phyloP scores from a whole-genome alignment of 2,888 invertebrate species.

The Siphonodentalium dalli region DNA sequence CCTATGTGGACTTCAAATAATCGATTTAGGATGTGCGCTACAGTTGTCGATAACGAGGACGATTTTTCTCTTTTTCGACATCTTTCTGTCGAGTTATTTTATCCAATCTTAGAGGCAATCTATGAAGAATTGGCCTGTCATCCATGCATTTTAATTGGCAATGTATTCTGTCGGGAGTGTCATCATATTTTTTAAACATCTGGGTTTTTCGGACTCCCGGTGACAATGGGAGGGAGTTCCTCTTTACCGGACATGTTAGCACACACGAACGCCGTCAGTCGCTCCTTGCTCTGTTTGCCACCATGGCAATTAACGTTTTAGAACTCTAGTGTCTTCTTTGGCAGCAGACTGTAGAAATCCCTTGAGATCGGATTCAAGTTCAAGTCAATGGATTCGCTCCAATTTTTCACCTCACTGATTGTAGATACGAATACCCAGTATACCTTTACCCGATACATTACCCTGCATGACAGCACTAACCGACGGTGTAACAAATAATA shows the following conservation, averaged over 20 bases:
- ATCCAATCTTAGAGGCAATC: no score
- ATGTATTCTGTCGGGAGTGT: constrained; percentile 26
- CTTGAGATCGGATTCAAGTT: no score
- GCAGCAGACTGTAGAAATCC: constrained; percentile 30
- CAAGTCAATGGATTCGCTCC: no score
- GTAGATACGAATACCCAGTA: no score
- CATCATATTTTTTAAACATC: constrained; percentile 32
- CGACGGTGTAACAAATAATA: no score
- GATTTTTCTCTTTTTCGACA: constrained; percentile 13
- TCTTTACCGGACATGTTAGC: constrained; percentile 31
- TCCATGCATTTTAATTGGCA: constrained; percentile 35
- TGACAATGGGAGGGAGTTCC: constrained; percentile 27
- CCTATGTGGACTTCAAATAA: constrained; percentile 17
- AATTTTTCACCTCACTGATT: no score
- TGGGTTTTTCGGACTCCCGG: constrained; percentile 28
- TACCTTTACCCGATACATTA: no score
- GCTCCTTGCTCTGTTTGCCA: constrained; percentile 32
- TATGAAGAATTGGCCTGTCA: constrained; percentile 29
- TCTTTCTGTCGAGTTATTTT: constrained; percentile 19
- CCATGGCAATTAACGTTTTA: constrained; percentile 29
- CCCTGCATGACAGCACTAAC: no score
- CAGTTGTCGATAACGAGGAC: constrained; percentile 36
- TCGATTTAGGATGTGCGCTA: constrained; percentile 30
- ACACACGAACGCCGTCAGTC: constrained; percentile 28
- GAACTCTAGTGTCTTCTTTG: constrained; percentile 27